Evolutionary conservation across 2,888 invertebrate species (phyloP).

Genomic region (Amblyjoppa fuscipennis): DNA sequence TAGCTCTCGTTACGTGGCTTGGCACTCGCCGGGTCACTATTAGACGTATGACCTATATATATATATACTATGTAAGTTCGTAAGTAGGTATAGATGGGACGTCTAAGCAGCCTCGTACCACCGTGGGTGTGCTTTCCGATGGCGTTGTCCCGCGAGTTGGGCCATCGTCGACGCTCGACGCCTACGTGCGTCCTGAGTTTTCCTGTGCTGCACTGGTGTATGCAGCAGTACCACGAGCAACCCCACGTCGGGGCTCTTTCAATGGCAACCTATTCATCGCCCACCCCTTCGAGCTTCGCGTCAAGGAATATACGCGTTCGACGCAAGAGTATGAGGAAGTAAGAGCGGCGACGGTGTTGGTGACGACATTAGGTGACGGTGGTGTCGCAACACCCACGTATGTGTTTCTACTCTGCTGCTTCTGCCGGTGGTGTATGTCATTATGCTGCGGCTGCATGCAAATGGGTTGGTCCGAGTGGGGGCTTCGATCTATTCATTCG

Average conservation of each 20-base stretch:
- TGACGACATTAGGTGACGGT: slow-evolving; percentile 9
- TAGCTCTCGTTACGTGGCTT: background rate
- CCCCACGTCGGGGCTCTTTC: slow-evolving; percentile 40
- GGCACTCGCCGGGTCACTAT: background rate
- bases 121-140: slow-evolving; percentile 13
- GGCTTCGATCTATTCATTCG: slow-evolving; percentile 8
- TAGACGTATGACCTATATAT: background rate
- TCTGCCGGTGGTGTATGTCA: background rate
- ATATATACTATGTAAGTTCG: background rate
- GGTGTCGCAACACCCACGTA: slow-evolving; percentile 3
- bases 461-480: background rate
- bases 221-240: slow-evolving; percentile 29
- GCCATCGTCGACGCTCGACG: slow-evolving; percentile 19
- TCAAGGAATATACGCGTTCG: slow-evolving; percentile 34
- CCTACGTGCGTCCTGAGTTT: slow-evolving; percentile 15
- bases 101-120: slow-evolving; percentile 1
- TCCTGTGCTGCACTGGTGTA: background rate
- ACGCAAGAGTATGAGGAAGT: slow-evolving; percentile 31
- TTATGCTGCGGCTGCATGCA: background rate
- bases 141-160: background rate
- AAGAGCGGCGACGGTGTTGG: slow-evolving; percentile 18
- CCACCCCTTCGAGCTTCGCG: slow-evolving; percentile 32
- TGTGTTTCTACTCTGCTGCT: slow-evolving; percentile 13
- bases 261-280: slow-evolving; percentile 56
- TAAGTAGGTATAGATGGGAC: slow-evolving; percentile 14